Base-by-base conservation (phyloP, 1,140 invertebrate species). In the Meloidogyne chitwoodi region DNA sequence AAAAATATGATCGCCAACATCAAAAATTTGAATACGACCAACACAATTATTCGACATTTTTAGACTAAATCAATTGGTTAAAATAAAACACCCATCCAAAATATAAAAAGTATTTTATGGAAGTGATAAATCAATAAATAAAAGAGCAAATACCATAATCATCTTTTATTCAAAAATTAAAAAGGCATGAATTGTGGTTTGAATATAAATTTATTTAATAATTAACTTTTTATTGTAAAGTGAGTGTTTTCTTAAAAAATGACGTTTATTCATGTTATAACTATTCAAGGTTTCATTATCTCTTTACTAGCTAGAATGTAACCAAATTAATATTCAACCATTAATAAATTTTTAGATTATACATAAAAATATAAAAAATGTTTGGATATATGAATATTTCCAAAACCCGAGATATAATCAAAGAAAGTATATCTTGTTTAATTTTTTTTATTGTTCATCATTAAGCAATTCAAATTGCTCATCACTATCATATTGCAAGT, bases 401-500 rank as follows among this genome's bases (percentile, higher is more conserved):
- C n/a, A n/a, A 56, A 56, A 56, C 48, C 48, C 48, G 48, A n/a
- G n/a, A n/a, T 56, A 56, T 6, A 56, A 56, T 56, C n/a, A 56
- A 56, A 56, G n/a, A 56, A 56, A 56, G 48, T 5, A 56, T 56
- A n/a, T 56, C 19, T 6, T 14, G n/a, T n/a, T n/a, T n/a, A n/a
- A 6, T n/a, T 56, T 5, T 68, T 27, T 27, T 34, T 48, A 71
- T 34, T 71, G 26, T 71, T 27, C 27, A 79, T 75, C 83, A 63
- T 81, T 56, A 11, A 82, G 62, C 22, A 82, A 19, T 75, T 82
- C 81, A 74, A 82, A 82, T n/a, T 84, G 29, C n/a, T 82, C 81
- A 94, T 86, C 84, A 31, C 79, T 83, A 65, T 84, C 83, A 70
- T 68, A 87, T 11, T 76, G 79, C n/a, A 85, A 81, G 66, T 85